Evolutionary conservation across 1,140 invertebrate genomes (phyloP), one percentile per base, ranked within the genome.

Genomic region (Solenopsis fugax): DNA sequence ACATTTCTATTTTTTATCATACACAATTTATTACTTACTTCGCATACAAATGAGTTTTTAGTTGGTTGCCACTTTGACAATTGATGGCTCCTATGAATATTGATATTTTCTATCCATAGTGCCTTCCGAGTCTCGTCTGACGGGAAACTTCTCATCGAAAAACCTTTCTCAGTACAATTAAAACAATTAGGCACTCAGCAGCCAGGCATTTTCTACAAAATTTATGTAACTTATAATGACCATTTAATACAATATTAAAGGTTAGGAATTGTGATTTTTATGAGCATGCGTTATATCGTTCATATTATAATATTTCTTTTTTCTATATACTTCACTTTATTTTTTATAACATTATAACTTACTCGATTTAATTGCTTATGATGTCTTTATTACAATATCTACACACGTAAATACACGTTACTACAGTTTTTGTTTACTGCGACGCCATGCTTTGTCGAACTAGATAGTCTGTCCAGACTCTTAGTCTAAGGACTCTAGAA

Each of bases 21-120:
- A 29, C 29, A 2, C 64, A 67, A 41, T n/a, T 64, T 9, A 37
- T 37, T 64, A 67, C 64, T 67, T 67, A 67, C 37, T 67, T 67
- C 37, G 37, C 64, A 67, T 67, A 67, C 37, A 67, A 67, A 67
- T 67, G 9, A 67, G n/a, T 67, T 67, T 45, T 67, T 37, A 10
- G 37, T 45, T 45, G 18, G 0, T 45, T 13, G 18, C 34, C 64
- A 67, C 18, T 45, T 67, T 41, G 13, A 4, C 4, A 37, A 67
- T 67, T 45, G 2, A 67, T 67, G 4, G 18, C 64, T 1, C 37
- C 4, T 45, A 21, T 67, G 34, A 6, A 0, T 41, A 12, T 67
- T 67, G 1, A 67, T 67, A 21, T 45, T 45, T 67, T 45, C 18
- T 21, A 67, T 67, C 64, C 37, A 67, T 21, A 21, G 10, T 67